Base-by-base conservation (phyloP, 1,140 invertebrate species). In the Pogonus chalceus region DNA sequence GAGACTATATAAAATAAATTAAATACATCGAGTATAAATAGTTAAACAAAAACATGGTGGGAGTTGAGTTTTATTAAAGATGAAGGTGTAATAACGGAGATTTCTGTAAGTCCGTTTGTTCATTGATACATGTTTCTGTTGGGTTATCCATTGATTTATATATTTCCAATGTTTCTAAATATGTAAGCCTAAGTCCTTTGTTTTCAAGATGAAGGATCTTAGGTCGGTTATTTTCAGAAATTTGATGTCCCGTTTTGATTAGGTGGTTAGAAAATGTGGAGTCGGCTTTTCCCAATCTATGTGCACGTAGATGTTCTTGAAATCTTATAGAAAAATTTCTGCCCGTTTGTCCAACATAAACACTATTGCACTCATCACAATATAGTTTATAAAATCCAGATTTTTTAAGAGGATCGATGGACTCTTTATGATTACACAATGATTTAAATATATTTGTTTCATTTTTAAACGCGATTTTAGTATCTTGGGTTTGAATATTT, bases 151-250 rank as follows among this genome's bases (percentile, higher is more conserved):
- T 14, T 20, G 16, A 49, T 20, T 9, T 49, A 16, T 49, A 23
- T 2, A 49, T 51, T 35, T 51, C 50, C 2, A 51, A 20, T 2
- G 50, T 14, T 51, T 51, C 50, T 20, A 31, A 12, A 3, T 24
- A 23, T 20, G 23, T 51, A 4, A 51, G n/a, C 20, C 31, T 35
- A 24, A 51, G 22, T 14, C 49, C 22, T 50, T 50, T 50, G 14
- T 50, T 31, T 31, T 31, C 26, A 14, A 14, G 4, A 31, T 31
- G 26, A 31, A 31, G 14, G 4, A 31, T 31, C 4, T 7, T 31
- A 14, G 26, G 4, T 4, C 26, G 14, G 26, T 31, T 31, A 14
- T 31, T 31, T 14, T 31, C 26, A 14, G 26, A 31, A 7, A 31
- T 7, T 4, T 31, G 26, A 31, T 31, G 14, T 31, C 26, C 26